A percentile compares a stretch with the other conserved stretches of the same genome.
phyloP scores from a whole-genome alignment of 2,113 vertebrate genomes.

The Sardina pilchardus region DNA sequence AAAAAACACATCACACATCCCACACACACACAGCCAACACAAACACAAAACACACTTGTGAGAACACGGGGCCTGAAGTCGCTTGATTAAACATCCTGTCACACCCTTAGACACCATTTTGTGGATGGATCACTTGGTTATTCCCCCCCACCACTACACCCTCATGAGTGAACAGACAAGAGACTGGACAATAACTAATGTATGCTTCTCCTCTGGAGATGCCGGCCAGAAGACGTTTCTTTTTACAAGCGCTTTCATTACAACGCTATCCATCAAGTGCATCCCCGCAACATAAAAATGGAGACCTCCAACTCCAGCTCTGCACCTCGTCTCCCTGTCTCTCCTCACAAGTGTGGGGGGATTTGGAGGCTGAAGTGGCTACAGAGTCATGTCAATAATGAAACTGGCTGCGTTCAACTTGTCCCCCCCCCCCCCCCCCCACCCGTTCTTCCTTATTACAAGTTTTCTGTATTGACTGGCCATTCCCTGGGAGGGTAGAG shows the following conservation, averaged over 20 bases:
- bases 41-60: not conserved
- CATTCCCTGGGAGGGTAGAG: not conserved
- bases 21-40: not conserved
- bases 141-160: not conserved
- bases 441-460: not conserved
- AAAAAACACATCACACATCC: not conserved
- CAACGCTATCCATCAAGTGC: not conserved
- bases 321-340: not conserved
- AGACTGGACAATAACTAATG: not conserved
- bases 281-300: not conserved
- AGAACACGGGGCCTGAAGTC: not conserved
- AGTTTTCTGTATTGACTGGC: not conserved
- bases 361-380: not conserved
- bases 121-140: too few relatives aligned
- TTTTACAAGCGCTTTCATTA: not conserved
- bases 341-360: not conserved
- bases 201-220: not conserved
- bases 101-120: not conserved
- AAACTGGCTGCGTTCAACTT: not conserved
- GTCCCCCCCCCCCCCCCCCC: too few relatives aligned
- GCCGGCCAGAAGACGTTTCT: too few relatives aligned
- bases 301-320: not conserved
- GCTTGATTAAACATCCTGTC: conserved; percentile 3
- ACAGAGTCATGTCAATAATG: not conserved
- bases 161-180: not conserved